phyloP scores from a whole-genome alignment of 2,113 vertebrate genomes.

The Scartelaos histophorus region DNA sequence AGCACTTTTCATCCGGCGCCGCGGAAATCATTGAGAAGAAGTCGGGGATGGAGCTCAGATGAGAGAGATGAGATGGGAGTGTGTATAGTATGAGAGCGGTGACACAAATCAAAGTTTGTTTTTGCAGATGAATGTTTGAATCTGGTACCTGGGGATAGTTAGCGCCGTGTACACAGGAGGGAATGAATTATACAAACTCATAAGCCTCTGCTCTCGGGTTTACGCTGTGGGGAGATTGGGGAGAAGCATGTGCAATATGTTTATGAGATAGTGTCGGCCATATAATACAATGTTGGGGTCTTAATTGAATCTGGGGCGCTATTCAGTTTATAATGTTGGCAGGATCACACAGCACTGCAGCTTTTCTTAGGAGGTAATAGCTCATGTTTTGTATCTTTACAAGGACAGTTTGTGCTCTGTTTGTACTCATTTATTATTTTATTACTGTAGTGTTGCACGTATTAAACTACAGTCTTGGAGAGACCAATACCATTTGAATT shows the following conservation, averaged over 20 bases:
- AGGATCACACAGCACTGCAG: not conserved
- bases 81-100: constrained; percentile 43
- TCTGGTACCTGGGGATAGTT: constrained; percentile 28
- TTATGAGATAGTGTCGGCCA: not conserved
- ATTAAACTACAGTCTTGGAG: too few relatives aligned
- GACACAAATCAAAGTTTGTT: constrained; percentile 22
- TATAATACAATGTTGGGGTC: not conserved
- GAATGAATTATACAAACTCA: constrained; percentile 29
- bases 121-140: constrained; percentile 37
- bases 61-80: constrained; percentile 13
- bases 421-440: not conserved
- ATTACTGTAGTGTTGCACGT: not conserved
- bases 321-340: not conserved
- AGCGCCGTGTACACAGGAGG: constrained; percentile 9
- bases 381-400: constrained; percentile 3
- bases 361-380: not conserved
- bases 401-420: not conserved
- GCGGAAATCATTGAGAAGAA: constrained; percentile 32
- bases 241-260: not conserved
- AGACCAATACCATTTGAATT: too few relatives aligned
- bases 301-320: not conserved
- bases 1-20: constrained; percentile 27
- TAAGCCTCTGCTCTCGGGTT: constrained; percentile 5
- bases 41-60: constrained; percentile 13
- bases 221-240: constrained; percentile 1